Percentiles rank a stretch among this genome's conserved stretches.
phyloP scores from a whole-genome alignment of 2,888 invertebrate species.

The Vannuccia rotundouncinata region DNA sequence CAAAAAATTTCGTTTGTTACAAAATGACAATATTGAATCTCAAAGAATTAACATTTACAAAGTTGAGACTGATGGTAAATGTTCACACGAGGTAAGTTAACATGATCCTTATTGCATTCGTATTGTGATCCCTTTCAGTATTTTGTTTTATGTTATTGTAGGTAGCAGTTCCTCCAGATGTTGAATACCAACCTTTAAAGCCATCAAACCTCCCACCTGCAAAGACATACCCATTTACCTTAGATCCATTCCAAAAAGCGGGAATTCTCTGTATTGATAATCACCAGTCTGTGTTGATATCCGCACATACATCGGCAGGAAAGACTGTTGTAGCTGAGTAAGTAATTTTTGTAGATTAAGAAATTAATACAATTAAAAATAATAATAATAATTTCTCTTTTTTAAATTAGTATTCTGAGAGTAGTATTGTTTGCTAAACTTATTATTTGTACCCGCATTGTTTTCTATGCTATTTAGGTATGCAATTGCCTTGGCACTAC shows the following conservation, averaged over 20 bases:
- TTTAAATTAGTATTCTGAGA: too few species aligned
- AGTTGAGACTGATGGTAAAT: slow-evolving; percentile 81
- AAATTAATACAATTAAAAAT: too few species aligned
- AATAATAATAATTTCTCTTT: too few species aligned
- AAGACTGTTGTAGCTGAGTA: slow-evolving; percentile 95
- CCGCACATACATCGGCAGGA: slow-evolving; percentile 97
- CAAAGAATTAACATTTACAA: slow-evolving; percentile 74
- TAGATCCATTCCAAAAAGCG: slow-evolving; percentile 96
- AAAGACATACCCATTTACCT: slow-evolving; percentile 82
- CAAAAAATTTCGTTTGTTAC: not conserved
- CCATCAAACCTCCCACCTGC: slow-evolving; percentile 62
- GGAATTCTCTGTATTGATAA: slow-evolving; percentile 93
- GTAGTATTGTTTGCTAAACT: too few species aligned
- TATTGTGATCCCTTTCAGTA: too few species aligned
- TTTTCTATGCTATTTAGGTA: too few species aligned
- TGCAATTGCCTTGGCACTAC: slow-evolving; percentile 86
- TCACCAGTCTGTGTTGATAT: slow-evolving; percentile 92
- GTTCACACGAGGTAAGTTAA: slow-evolving; percentile 73
- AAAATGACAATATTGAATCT: slow-evolving; percentile 10
- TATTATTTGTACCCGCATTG: too few species aligned
- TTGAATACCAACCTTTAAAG: slow-evolving; percentile 38
- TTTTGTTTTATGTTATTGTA: too few species aligned
- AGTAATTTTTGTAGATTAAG: too few species aligned
- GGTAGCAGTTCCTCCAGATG: slow-evolving; percentile 52
- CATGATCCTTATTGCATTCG: too few species aligned